phyloP scores from a whole-genome alignment of 2,797 vertebrate species.

The Pantherophis vulpinus region DNA sequence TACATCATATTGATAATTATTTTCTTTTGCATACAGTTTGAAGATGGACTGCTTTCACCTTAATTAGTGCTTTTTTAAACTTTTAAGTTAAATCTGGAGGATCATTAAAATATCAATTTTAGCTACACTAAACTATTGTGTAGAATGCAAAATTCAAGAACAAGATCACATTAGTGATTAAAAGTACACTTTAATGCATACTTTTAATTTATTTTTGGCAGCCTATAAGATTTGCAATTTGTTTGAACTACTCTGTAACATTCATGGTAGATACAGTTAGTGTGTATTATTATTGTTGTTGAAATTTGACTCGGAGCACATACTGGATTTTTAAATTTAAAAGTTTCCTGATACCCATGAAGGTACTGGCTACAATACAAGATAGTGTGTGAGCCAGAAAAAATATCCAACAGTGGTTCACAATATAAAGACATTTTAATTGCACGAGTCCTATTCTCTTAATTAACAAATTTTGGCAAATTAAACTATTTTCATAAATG shows the following conservation, averaged over 20 bases:
- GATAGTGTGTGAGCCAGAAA: neutral
- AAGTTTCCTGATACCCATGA: neutral
- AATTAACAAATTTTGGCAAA: neutral
- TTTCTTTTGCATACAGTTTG: neutral
- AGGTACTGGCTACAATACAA: neutral
- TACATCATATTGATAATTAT: neutral
- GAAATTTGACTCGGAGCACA: neutral
- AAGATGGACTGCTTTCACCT: neutral
- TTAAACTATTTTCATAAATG: neutral
- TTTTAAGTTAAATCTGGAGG: neutral
- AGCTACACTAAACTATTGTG: neutral
- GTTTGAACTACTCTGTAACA: neutral
- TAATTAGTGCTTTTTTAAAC: neutral
- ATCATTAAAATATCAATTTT: neutral
- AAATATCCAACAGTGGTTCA: neutral
- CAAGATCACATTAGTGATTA: neutral
- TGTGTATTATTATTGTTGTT: neutral
- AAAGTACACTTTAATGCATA: neutral
- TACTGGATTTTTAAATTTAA: neutral
- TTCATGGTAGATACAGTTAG: neutral
- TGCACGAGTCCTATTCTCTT: neutral
- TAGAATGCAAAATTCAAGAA: neutral
- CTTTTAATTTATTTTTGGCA: neutral
- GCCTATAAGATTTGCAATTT: neutral
- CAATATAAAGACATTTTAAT: neutral